Percentiles rank a stretch among this genome's conserved stretches.
Conservation (phyloP, 92 coral and sea anemone species). For the Zoanthus sansibaricus region DNA sequence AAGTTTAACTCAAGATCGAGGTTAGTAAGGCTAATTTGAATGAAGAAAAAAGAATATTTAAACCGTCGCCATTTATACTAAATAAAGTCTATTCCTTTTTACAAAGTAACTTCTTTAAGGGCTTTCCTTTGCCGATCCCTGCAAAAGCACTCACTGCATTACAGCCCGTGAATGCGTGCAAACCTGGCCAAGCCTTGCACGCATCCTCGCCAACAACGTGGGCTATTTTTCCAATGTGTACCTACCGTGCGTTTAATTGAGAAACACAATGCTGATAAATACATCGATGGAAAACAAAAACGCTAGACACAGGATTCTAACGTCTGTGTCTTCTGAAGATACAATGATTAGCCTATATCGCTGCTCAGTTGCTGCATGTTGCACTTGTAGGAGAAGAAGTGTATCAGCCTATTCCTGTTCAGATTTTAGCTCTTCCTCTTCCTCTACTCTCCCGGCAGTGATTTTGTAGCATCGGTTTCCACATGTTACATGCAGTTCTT, state of each 20-base stretch:
- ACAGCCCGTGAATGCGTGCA: conserved; percentile 72
- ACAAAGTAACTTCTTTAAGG: conserved; percentile 49
- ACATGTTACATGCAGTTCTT: conserved; percentile 15
- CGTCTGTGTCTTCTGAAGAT: conserved; percentile 64
- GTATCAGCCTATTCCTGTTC: conserved; percentile 67
- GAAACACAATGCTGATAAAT: conserved; percentile 53
- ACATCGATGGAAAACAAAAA: conserved; percentile 45
- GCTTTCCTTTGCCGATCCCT: conserved; percentile 58
- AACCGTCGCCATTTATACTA: too few relatives aligned
- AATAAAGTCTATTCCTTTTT: conserved; percentile 4
- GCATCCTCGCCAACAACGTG: conserved; percentile 50
- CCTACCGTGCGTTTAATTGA: conserved; percentile 47
- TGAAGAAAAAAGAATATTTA: too few relatives aligned
- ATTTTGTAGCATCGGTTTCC: conserved; percentile 45
- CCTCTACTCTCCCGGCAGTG: conserved; percentile 36
- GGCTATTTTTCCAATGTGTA: conserved; percentile 57
- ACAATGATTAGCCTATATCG: conserved; percentile 53
- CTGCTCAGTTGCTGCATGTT: conserved; percentile 58
- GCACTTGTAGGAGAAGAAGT: conserved; percentile 59
- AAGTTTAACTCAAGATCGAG: too few relatives aligned
- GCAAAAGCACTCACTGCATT: conserved; percentile 61
- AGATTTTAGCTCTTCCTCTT: conserved; percentile 58
- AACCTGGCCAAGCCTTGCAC: conserved; percentile 67
- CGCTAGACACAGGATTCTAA: conserved; percentile 52
- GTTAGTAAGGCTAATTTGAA: too few relatives aligned